Base-by-base conservation (phyloP, 2,797 vertebrate species). In the Intellagama lesueurii region DNA sequence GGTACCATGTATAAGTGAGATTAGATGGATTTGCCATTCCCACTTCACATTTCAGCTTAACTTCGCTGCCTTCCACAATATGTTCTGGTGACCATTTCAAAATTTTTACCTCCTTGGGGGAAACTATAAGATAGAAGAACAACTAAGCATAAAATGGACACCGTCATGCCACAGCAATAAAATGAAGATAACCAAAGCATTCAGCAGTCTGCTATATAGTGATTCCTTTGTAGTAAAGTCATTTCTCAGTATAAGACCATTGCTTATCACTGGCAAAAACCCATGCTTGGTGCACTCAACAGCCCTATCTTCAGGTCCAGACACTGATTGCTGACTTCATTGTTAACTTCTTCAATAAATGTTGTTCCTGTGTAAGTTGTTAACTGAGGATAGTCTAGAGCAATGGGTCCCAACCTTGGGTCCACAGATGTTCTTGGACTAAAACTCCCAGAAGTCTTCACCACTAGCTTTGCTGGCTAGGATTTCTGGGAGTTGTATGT, bases 31-130 rank as follows among this genome's bases (percentile, higher is more conserved):
- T 32, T 44, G 88, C 82, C 30, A 40, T 26, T n/a, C 26, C 35
- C 49, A 89, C 82, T 16, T 60, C 7, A 32, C 88, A 89, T 7
- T 30, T n/a, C 76, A 89, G 35, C 64, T 30, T 56, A 56, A 89
- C 82, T 7, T 8, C 2, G 2, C 30, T 60, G 32, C 88, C 76
- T 79, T 89, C 88, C 7, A 32, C 1, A 28, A 89, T 44, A 32
- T n/a, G 52, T 2, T 83, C 66, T n/a, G 9, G 12, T 7, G 76
- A 49, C 14, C n/a, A 12, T 72, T 32, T 69, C 22, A 1, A 1
- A n/a, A 89, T 32, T 0, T 24, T 70, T 8, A 85, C 66, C 0
- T 19, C 12, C 49, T 72, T 70, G 26, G 88, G 88, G 8, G 32
- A 28, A 32, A 79, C 88, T 89, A 49, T 14, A 79, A 70, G 47